Evolutionary conservation across 2,113 vertebrate species (phyloP).

Genomic region (Oxygymnocypris stewartii): DNA sequence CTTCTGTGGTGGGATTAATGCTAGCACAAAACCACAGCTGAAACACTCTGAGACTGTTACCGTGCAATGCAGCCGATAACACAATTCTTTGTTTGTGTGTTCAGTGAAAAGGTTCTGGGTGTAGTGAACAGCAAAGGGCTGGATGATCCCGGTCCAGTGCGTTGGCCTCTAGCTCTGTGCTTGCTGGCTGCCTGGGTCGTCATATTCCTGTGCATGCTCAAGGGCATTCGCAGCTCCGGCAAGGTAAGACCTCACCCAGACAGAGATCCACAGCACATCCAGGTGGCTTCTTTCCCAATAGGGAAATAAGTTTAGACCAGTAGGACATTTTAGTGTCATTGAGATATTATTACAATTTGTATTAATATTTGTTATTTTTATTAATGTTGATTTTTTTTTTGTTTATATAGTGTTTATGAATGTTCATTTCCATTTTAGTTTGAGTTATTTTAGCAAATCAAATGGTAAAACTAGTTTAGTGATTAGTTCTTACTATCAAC

Average conservation of each 20-base stretch:
- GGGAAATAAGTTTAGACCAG: background rate
- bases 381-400: background rate
- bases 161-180: slow-evolving; percentile 78
- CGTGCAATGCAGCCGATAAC: background rate
- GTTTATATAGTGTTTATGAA: background rate
- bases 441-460: background rate
- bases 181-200: slow-evolving; percentile 80
- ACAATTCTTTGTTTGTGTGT: slow-evolving; percentile 31
- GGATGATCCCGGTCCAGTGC: slow-evolving; percentile 76
- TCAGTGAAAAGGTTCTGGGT: slow-evolving; percentile 76
- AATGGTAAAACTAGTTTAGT: no score
- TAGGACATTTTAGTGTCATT: background rate
- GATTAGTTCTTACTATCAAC: no score
- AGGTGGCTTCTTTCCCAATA: background rate
- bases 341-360: background rate
- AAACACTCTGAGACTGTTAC: background rate
- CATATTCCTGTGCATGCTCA: slow-evolving; percentile 81
- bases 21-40: background rate
- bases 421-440: background rate
- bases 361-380: background rate
- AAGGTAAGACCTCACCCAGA: slow-evolving; percentile 69
- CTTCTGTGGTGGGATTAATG: background rate
- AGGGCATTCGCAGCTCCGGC: slow-evolving; percentile 82
- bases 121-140: slow-evolving; percentile 75
- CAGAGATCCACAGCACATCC: background rate